These are phyloP conservation scores for Acholoe squamosa DNA, from an alignment of 2,888 invertebrate species.

Conservation along the genomic window DNA sequence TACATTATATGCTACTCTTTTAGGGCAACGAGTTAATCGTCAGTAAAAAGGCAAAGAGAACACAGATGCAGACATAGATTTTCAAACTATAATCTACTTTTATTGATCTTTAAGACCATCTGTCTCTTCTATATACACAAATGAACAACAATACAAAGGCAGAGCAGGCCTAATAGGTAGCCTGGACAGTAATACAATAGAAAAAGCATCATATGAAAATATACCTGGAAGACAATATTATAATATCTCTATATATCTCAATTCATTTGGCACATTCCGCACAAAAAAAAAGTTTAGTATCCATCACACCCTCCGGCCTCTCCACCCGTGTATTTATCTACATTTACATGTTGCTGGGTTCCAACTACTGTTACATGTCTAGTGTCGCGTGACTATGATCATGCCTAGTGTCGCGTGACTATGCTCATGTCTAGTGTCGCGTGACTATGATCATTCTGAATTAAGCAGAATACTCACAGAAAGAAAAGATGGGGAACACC, in stretches of 20 bases:
- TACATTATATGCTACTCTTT: too few relatives aligned
- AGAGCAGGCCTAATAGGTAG: background rate
- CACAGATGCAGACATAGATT: too few relatives aligned
- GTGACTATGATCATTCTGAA: background rate
- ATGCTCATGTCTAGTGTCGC: too few relatives aligned
- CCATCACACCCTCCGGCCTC: background rate
- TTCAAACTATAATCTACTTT: slow-evolving; percentile 38
- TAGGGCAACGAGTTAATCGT: too few relatives aligned
- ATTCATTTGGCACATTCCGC: slow-evolving; percentile 38
- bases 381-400: background rate
- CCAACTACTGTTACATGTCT: background rate
- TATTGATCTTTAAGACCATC: slow-evolving; percentile 39
- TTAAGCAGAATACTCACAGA: too few relatives aligned
- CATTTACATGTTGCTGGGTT: background rate
- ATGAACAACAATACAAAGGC: slow-evolving; percentile 27
- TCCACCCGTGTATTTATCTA: background rate
- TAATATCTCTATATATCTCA: background rate
- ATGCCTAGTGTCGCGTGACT: background rate
- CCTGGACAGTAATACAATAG: background rate
- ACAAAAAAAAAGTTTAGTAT: background rate
- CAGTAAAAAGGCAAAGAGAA: too few relatives aligned
- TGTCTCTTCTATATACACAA: slow-evolving; percentile 34
- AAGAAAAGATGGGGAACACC: too few relatives aligned
- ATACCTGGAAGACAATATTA: background rate
- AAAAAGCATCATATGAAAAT: slow-evolving; percentile 51